These are phyloP conservation scores for Geococcyx californianus DNA, from an alignment of 2,113 vertebrate species.

Conservation along the genomic window DNA sequence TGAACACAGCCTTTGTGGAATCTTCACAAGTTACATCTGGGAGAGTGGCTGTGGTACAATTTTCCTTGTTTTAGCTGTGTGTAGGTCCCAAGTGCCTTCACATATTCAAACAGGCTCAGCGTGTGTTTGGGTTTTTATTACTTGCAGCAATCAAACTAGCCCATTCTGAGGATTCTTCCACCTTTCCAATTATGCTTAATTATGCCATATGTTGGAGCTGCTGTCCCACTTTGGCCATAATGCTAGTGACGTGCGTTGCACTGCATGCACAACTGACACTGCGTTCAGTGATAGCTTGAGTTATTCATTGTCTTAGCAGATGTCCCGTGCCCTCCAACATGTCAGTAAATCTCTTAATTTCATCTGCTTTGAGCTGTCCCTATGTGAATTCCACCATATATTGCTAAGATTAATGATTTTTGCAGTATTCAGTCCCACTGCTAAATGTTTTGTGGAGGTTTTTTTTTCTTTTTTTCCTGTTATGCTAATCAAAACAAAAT, in stretches of 20 bases:
- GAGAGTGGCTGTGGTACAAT: background rate
- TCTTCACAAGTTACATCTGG: background rate
- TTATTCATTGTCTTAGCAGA: background rate
- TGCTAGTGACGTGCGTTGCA: background rate
- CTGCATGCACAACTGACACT: background rate
- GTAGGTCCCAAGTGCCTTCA: background rate
- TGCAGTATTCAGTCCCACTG: background rate
- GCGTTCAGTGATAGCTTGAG: background rate
- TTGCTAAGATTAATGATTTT: background rate
- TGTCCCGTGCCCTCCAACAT: background rate
- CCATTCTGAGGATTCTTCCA: background rate
- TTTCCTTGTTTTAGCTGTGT: background rate
- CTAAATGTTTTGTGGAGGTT: background rate
- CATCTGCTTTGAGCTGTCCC: background rate
- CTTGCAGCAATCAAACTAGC: conserved; percentile 2
- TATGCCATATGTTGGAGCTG: background rate
- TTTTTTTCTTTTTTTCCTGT: background rate
- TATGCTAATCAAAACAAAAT: background rate
- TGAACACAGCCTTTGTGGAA: background rate
- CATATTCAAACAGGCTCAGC: background rate
- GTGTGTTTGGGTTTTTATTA: background rate
- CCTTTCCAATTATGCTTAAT: conserved; percentile 55
- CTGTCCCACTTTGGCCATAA: conserved; percentile 13
- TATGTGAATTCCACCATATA: background rate
- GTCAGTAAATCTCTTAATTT: background rate